Base-by-base conservation (phyloP, 1,140 invertebrate species). In the Dufourea novaeangliae region DNA sequence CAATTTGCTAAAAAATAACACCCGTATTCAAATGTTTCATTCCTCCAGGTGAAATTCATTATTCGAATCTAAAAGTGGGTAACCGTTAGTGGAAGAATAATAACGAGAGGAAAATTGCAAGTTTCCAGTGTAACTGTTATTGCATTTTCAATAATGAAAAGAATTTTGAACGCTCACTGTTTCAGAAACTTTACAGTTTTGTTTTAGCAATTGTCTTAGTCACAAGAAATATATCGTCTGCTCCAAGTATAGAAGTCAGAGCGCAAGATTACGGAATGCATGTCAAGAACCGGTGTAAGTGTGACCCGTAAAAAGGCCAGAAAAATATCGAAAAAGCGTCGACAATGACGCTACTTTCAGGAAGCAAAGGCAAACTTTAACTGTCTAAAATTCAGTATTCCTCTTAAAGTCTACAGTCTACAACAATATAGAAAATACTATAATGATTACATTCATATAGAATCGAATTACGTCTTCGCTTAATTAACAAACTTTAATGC, bases 201-300 rank as follows among this genome's bases (percentile, higher is more conserved):
- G 4, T 37, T 37, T 37, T 10, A 12, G n/a, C n/a, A n/a, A n/a
- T n/a, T n/a, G 8, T n/a, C 8, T 6, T 20, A 14, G 41, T 14
- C 20, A 8, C 6, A 27, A 20, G 3, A 14, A 41, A 62, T 39
- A 39, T 25, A 17, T 14, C 12, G 20, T 25, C 25, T n/a, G 37
- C 25, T 39, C 32, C 39, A 41, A 5, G 12, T 12, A 25, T n/a
- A 4, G 12, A 39, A 39, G 6, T 2, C n/a, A 14, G 34, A 62
- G 22, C 32, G 20, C 1, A 8, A n/a, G 34, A 61, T 6, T 39
- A 5, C 34, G 59, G 41, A 62, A 62, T 62, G 59, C 59, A 39
- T 62, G 59, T 62, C 59, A 62, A 62, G 59, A 39, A 62, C 34
- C 59, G 32, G 11, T 39, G 59, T 34, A n/a, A 37, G 32, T 39